Evolutionary conservation across 2,113 vertebrate species (phyloP), one percentile per base, ranked within the genome.

Genomic region (Aspiorhynchus laticeps): DNA sequence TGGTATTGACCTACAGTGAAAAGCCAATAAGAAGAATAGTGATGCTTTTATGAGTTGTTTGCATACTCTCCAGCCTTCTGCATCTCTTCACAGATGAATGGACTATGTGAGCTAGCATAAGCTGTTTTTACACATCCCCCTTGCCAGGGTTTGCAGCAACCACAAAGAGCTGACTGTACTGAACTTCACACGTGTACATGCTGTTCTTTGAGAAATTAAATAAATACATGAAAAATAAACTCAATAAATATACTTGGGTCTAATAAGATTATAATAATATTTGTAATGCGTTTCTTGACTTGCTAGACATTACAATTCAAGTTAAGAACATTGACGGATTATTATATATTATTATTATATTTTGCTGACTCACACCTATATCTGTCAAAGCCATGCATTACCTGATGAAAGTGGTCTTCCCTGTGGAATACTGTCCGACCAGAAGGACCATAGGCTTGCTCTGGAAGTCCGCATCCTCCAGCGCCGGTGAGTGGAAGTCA

Each of bases 341-440:
- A n/a, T n/a, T n/a, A n/a, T n/a, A n/a, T n/a, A n/a, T n/a, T n/a
- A n/a, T n/a, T n/a, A n/a, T n/a, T n/a, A n/a, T n/a, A n/a, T n/a
- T n/a, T 77, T 51, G 75, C 19, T n/a, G 11, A 48, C 31, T 0
- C 28, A 48, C 41, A 48, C 24, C 14, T 7, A 12, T 38, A 38
- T 48, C 17, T 51, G 19, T 71, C 26, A 65, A 12, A 10, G 6
- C 5, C 7, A 19, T 43, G 26, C 3, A 33, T 63, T 91, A 96
- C 95, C 95, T 95, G 90, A 96, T 96, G 90, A 96, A 96, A 61
- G 95, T 95, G 87, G 95, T 96, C 75, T 96, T 96, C 77, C 95
- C 95, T 31, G 95, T 96, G 89, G 95, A 95, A 89, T 96, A 96
- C 91, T 96, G 95, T 5, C 95, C 95, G 26, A 96, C 95, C 74